Base-by-base conservation (phyloP, 1,140 invertebrate genomes). In the Homarus americanus region DNA sequence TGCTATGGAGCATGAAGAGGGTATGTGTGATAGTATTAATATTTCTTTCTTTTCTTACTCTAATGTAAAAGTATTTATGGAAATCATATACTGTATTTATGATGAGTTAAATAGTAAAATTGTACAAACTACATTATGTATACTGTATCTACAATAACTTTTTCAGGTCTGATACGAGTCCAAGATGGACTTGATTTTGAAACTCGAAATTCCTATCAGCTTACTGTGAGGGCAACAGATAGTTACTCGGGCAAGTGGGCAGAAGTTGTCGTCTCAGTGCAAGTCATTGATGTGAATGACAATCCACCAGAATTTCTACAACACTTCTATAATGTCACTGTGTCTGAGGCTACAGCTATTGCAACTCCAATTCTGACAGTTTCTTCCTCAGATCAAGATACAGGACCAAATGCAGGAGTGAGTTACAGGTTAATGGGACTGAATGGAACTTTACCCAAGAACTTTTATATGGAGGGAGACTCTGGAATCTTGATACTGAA, bases 121-220 rank as follows among this genome's bases (percentile, higher is more conserved):
- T 49, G 44, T 49, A 1, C 7, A 49, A 49, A 49, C 15, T 49
- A 15, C 44, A 49, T 24, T 20, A n/a, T n/a, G n/a, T n/a, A n/a
- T n/a, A n/a, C n/a, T n/a, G n/a, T n/a, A n/a, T n/a, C n/a, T n/a
- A n/a, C 40, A 44, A 96, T 94, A 96, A 38, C 97, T 86, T 96
- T 89, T 76, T 32, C 95, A 0, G 98, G 98, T 0, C 96, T 97
- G 49, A 95, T 99, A 28, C 95, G 94, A n/a, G 96, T 99, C 1
- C 96, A 97, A 87, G 97, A 97, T 93, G 96, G 97, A 93, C 95
- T 99, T 93, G 98, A 99, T 95, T 98, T 97, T 95, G 98, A 99
- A 94, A 94, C 95, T 82, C 96, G 96, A 93, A 96, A 96, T 87
- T 95, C 96, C 85, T 98, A 99, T 94, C 96, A 97, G 93, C 95